Evolutionary conservation across 2,888 invertebrate genomes (phyloP).

Genomic region (Prosopocoilus inquinatus): DNA sequence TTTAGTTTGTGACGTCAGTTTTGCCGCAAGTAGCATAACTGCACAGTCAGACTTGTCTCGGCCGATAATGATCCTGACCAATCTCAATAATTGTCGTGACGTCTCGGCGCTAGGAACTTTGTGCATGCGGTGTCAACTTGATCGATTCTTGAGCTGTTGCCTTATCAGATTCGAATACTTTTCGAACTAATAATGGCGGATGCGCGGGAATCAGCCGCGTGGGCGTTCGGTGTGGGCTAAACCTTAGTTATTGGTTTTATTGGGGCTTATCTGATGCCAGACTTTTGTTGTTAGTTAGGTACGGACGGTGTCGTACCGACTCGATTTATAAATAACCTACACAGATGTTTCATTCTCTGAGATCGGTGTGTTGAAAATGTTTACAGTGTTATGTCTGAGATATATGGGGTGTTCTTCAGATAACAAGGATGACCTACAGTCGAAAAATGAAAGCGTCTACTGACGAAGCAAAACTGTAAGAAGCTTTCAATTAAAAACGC

Average conservation of each 20-base stretch:
- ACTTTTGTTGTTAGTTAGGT: constrained; percentile 7
- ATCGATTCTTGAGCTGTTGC: constrained; percentile 1
- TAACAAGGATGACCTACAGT: too few relatives aligned
- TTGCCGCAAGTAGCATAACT: too few relatives aligned
- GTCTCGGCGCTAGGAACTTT: background rate
- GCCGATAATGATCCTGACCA: background rate
- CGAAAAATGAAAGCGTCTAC: background rate
- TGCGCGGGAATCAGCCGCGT: constrained; percentile 1
- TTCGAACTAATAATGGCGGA: constrained; percentile 6
- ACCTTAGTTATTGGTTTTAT: constrained; percentile 8
- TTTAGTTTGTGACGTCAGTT: too few relatives aligned
- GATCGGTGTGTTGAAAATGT: constrained; percentile 5
- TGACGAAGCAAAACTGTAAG: background rate
- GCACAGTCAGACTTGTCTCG: too few relatives aligned
- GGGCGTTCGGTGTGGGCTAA: constrained; percentile 5
- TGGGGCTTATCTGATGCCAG: constrained; percentile 7
- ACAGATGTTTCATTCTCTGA: background rate
- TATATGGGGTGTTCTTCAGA: background rate
- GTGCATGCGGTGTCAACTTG: background rate
- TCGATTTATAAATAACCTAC: constrained; percentile 7
- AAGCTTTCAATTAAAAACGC: background rate
- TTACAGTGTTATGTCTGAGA: background rate
- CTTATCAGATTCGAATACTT: constrained; percentile 2
- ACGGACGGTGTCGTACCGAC: constrained; percentile 4
- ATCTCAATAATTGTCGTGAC: background rate